Evolutionary conservation across 1,140 invertebrate species (phyloP).

Genomic region (Dendrolimus kikuchii): DNA sequence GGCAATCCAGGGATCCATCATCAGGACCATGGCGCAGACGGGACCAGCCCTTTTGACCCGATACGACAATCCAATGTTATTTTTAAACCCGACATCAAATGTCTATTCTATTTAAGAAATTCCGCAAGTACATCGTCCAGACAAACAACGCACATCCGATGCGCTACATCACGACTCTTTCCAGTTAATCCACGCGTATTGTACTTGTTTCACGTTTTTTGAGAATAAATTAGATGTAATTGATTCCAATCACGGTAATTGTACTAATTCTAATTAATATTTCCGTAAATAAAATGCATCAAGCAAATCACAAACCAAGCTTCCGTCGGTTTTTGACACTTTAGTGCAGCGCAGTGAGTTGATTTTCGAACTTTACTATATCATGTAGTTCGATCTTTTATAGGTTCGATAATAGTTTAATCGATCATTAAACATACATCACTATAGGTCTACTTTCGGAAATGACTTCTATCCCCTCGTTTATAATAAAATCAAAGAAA

Average conservation of each 20-base stretch:
- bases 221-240: conserved; percentile 14
- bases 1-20: conserved; percentile 32
- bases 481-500: no score
- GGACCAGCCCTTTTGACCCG: conserved; percentile 36
- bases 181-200: conserved; percentile 2
- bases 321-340: no score
- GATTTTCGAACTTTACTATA: no score
- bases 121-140: conserved; percentile 54
- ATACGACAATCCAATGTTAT: conserved; percentile 60
- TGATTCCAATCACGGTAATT: conserved; percentile 32
- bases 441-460: no score
- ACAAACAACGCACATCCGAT: conserved; percentile 49
- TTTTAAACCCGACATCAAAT: conserved; percentile 67
- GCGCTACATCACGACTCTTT: conserved; percentile 13
- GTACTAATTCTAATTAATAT: conserved; percentile 44
- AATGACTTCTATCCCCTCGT: no score
- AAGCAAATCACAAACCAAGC: no score
- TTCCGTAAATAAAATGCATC: conserved; percentile 29
- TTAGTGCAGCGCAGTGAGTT: no score
- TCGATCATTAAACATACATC: no score
- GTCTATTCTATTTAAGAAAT: conserved; percentile 62
- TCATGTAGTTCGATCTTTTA: no score
- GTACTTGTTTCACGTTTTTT: conserved; percentile 5
- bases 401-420: no score
- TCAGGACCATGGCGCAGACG: conserved; percentile 32